These are phyloP conservation scores for Mellivora capensis DNA, from an alignment of 2,113 vertebrate species.

Conservation along the genomic window DNA sequence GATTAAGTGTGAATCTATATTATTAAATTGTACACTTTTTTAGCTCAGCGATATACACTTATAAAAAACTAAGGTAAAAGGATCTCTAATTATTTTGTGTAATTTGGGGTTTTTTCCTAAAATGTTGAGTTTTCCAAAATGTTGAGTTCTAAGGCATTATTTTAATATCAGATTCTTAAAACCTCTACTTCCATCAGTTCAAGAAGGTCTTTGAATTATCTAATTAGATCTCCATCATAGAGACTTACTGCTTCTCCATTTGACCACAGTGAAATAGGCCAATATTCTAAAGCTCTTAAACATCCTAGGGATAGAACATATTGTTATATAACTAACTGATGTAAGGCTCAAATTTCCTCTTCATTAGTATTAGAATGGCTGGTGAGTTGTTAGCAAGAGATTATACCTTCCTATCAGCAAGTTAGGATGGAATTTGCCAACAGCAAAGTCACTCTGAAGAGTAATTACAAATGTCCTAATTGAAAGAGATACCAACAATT, in stretches of 20 bases:
- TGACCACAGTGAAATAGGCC: background rate
- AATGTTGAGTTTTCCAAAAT: slow-evolving; percentile 7
- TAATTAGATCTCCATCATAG: background rate
- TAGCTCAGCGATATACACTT: slow-evolving; percentile 1
- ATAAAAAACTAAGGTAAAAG: background rate
- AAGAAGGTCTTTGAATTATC: background rate
- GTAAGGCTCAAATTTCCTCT: background rate
- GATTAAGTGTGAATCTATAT: slow-evolving; percentile 41
- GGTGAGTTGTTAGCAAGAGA: background rate
- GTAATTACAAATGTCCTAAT: background rate
- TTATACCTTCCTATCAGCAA: background rate
- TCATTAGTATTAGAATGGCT: background rate
- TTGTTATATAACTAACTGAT: background rate
- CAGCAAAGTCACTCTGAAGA: background rate
- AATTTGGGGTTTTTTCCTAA: background rate
- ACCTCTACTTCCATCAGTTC: background rate
- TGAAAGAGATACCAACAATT: background rate
- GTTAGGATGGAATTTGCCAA: background rate
- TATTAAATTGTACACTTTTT: slow-evolving; percentile 59
- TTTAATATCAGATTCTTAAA: background rate
- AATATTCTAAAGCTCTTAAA: background rate
- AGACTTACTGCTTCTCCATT: background rate
- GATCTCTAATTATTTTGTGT: background rate
- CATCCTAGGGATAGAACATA: background rate
- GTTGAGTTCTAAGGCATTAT: background rate